Base-by-base conservation (phyloP, 2,797 vertebrate species). In the Cottoperca gobio region DNA sequence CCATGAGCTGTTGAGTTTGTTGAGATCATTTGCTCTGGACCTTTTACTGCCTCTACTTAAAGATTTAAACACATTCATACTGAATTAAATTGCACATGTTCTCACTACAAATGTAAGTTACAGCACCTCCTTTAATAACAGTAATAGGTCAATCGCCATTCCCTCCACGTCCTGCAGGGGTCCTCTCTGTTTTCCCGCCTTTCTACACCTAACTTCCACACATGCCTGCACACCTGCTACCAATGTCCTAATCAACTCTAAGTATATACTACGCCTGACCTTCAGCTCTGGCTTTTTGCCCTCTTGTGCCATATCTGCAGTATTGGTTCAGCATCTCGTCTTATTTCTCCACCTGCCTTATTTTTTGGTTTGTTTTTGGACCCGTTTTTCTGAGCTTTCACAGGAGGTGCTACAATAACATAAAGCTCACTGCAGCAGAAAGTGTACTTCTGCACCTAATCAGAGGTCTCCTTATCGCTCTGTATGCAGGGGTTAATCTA, bases 1-100 rank as follows among this genome's bases (percentile, higher is more conserved):
- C 58, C 62, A 58, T n/a, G 39, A 84, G 37, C 58, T 62, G 50
- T 69, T 70, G 77, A 70, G 40, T 43, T 65, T 54, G 26, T 74
- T 1, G 12, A 31, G 19, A n/a, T 53, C 28, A 67, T 80, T 55
- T 67, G 14, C 40, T 71, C 14, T 35, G 31, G 37, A 66, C 50
- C 53, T 59, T 49, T 61, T 33, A 21, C 37, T 39, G 35, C 45
- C 57, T 61, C 33, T 10, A 19, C n/a, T 35, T 52, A 45, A 64
- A 58, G 43, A 67, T 68, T 57, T 76, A 52, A 28, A 54, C 54
- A 60, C 65, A 12, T 52, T 39, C 24, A 33, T 23, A 13, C 4
- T 42, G 45, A 62, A 67, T 78, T 59, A 35, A 70, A 46, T 13
- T 54, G 5, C 26, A 71, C 48, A 26, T 45, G 21, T 42, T 73